phyloP scores from a whole-genome alignment of 2,888 invertebrate genomes.

The Lagria hirta region DNA sequence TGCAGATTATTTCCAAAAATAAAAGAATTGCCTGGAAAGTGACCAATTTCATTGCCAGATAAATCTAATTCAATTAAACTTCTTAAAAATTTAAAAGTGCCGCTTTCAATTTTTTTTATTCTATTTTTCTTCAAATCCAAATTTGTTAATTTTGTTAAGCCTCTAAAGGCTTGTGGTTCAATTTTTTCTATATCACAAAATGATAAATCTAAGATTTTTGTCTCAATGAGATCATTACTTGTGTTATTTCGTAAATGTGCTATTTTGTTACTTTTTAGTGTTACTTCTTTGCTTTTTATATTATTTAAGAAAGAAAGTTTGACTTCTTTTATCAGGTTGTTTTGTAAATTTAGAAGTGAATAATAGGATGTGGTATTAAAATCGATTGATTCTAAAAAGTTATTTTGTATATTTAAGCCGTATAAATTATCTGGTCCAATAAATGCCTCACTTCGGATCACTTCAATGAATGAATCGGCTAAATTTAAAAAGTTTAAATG shows the following conservation, averaged over 20 bases:
- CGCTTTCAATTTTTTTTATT: slow-evolving; percentile 1
- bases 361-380: background rate
- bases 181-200: slow-evolving; percentile 1
- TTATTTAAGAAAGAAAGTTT: slow-evolving; percentile 4
- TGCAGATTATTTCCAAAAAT: slow-evolving; percentile 8
- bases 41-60: background rate
- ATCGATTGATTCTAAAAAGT: slow-evolving; percentile 3
- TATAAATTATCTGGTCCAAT: background rate
- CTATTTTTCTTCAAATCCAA: slow-evolving; percentile 6
- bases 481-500: slow-evolving; percentile 6
- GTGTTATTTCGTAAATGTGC: slow-evolving; percentile 1
- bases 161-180: slow-evolving; percentile 4
- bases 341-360: slow-evolving; percentile 2
- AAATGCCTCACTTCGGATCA: slow-evolving; percentile 3
- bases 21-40: slow-evolving; percentile 5
- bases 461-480: slow-evolving; percentile 7
- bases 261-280: slow-evolving; percentile 1
- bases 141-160: background rate
- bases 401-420: slow-evolving; percentile 7
- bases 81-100: slow-evolving; percentile 3
- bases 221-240: background rate
- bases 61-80: slow-evolving; percentile 4
- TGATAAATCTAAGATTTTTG: slow-evolving; percentile 5
- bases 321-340: slow-evolving; percentile 1
- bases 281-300: background rate